Percentiles rank a stretch among this genome's conserved stretches.
These are phyloP conservation scores for Bubo scandiacus DNA, from an alignment of 2,113 vertebrate genomes.

Conservation along the genomic window DNA sequence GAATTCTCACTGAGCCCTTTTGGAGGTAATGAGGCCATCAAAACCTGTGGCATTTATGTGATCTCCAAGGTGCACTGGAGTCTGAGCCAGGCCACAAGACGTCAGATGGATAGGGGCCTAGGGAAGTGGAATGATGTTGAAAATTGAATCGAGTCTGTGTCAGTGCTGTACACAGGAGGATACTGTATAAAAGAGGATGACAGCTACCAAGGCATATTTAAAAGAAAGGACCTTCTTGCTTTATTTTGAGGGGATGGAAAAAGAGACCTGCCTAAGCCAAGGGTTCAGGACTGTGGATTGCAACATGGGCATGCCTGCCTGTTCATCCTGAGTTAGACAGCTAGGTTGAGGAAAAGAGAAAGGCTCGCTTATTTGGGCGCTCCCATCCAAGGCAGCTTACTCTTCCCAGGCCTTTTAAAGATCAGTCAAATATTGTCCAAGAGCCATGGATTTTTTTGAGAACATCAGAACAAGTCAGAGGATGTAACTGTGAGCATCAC, in stretches of 20 bases:
- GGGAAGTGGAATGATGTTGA: not conserved
- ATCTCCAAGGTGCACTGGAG: too few relatives aligned
- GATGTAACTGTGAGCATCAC: fast-evolving
- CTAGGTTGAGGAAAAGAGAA: not conserved
- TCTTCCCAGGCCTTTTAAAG: not conserved
- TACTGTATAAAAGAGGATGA: not conserved
- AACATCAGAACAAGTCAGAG: not conserved
- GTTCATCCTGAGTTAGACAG: not conserved
- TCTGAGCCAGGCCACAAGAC: not conserved
- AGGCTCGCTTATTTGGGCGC: not conserved
- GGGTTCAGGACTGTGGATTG: not conserved
- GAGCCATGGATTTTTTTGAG: not conserved
- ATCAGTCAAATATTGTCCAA: not conserved
- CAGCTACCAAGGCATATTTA: not conserved
- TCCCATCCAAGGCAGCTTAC: not conserved
- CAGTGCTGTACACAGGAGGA: not conserved
- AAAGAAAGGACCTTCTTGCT: not conserved
- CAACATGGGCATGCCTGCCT: not conserved
- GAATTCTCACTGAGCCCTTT: not conserved
- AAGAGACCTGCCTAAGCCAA: not conserved
- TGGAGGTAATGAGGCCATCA: not conserved
- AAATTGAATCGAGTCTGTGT: not conserved
- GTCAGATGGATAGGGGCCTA: too few relatives aligned
- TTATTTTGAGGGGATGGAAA: not conserved
- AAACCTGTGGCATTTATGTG: not conserved